Conservation (phyloP, 1,140 invertebrate species). For the Arctopsyche grandis region DNA sequence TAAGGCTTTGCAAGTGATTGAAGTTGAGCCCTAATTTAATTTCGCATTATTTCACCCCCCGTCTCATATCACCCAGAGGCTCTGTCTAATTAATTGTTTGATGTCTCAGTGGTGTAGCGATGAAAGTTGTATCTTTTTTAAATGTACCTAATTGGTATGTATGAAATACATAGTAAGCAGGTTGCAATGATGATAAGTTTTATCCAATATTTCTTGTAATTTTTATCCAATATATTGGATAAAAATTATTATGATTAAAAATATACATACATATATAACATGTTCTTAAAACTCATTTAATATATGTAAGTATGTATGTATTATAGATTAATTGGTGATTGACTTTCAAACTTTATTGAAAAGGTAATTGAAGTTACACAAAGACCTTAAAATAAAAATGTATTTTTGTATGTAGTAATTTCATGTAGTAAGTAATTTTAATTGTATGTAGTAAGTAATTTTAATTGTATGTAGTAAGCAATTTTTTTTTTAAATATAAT, state of each 20-base stretch:
- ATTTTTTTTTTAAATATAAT: no score
- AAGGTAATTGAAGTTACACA: no score
- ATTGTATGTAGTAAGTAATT: no score
- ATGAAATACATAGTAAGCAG: background rate
- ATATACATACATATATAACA: background rate
- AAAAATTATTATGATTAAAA: background rate
- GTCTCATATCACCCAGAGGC: slow-evolving; percentile 35
- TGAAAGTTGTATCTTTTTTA: background rate
- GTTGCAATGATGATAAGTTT: background rate
- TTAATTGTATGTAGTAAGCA: no score
- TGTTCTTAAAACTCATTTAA: background rate
- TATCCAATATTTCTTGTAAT: no score
- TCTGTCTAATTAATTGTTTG: slow-evolving; percentile 39
- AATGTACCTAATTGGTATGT: background rate
- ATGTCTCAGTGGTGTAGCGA: slow-evolving; percentile 7
- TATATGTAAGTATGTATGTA: background rate
- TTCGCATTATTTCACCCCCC: slow-evolving; percentile 35
- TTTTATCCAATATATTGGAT: background rate
- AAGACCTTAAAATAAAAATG: no score
- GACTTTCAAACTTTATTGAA: no score
- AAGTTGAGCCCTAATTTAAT: slow-evolving; percentile 41
- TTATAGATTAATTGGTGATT: no score
- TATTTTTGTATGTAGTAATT: no score
- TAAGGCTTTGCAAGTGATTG: slow-evolving; percentile 35
- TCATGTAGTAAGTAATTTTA: no score